These are phyloP conservation scores for Pituophis catenifer DNA, from an alignment of 2,113 vertebrate species.

Conservation along the genomic window DNA sequence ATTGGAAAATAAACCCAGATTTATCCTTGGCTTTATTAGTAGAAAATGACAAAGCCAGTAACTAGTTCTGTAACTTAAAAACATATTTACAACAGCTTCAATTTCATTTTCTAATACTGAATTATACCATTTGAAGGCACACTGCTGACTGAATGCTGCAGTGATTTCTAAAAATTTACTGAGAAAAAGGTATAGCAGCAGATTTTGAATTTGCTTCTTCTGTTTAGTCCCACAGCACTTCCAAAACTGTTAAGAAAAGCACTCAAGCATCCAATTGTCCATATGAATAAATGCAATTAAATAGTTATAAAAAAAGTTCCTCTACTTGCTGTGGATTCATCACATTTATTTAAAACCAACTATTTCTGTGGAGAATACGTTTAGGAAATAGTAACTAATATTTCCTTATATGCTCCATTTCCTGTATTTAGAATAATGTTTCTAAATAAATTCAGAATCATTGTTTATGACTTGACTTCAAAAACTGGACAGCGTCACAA, in stretches of 20 bases:
- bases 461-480: conserved; percentile 14
- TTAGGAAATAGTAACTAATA: conserved; percentile 13
- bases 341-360: neutral
- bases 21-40: neutral
- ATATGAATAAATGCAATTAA: neutral
- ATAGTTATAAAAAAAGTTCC: neutral
- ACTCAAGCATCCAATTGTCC: neutral
- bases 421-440: conserved; percentile 5
- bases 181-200: neutral
- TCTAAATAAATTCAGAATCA: conserved; percentile 11
- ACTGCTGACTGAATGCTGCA: neutral
- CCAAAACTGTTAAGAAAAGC: neutral
- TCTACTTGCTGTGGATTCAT: neutral
- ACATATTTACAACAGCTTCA: neutral
- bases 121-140: neutral
- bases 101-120: neutral
- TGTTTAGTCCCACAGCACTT: neutral
- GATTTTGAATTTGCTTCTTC: neutral
- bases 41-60: neutral
- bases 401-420: conserved; percentile 20
- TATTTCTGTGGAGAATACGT: neutral
- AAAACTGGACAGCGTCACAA: neutral
- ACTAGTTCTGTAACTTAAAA: neutral
- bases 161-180: neutral
- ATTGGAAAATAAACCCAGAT: neutral